Base-by-base conservation (phyloP, 2,113 vertebrate species). In the Microcebus ravelobensis region DNA sequence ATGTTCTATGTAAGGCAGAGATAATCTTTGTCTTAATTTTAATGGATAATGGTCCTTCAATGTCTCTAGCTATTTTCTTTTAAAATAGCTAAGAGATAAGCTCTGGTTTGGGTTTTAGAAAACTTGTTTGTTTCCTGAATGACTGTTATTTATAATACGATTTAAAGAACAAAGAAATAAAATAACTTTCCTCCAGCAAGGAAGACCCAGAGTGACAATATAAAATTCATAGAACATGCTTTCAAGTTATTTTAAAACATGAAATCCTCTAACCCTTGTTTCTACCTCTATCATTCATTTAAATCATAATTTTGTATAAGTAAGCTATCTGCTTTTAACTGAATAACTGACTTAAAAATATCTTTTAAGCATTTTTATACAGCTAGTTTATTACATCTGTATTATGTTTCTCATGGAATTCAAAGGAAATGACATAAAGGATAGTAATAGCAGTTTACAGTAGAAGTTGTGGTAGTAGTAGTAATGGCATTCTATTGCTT, bases 181-280 rank as follows among this genome's bases (percentile, higher is more conserved):
- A 95, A 36, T 76, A 94, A 93, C 12, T 81, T 74, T 65, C 74
- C 89, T 70, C 25, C 36, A 39, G 3, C 13, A 14, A 34, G 63
- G 29, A 2, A 80, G 42, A 21, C 6, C 9, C 59, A 76, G 17
- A 3, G 1, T 91, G 79, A 90, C 39, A n/a, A 61, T 79, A 45
- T 71, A 79, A 68, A 20, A 48, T 27, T 79, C 14, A 76, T 31
- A 48, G 27, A 81, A 95, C 91, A 67, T 34, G 2, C 5, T 84
- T 6, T 61, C 18, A 74, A 86, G 63, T 91, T 95, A 97, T 95
- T 97, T 96, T 91, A 87, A 96, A 84, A 70, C 13, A 31, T 36
- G 67, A 85, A n/a, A 79, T 21, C 3, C 1, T 80, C 21, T 74
- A 23, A n/a, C 11, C 27, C 23, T 81, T 88, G 1, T 52, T 82